Percentiles rank a stretch among this genome's conserved stretches.
These are phyloP conservation scores for Rotaria magnacalcarata DNA, from an alignment of 2,888 invertebrate species.

Conservation along the genomic window DNA sequence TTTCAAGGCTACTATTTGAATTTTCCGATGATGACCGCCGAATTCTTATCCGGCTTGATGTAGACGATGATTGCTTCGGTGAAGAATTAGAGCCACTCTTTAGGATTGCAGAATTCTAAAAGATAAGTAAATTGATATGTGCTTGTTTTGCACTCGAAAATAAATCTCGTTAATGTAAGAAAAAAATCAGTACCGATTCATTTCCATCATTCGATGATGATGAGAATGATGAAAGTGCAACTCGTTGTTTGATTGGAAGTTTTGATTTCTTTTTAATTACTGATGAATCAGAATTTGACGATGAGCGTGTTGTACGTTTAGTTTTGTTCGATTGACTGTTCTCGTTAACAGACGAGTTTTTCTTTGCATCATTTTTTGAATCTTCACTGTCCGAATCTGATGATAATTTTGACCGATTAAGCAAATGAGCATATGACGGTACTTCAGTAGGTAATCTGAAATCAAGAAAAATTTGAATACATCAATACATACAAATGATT, in stretches of 20 bases:
- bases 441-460: background rate
- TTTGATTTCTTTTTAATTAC: background rate
- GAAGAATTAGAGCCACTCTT: background rate
- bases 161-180: too few species aligned
- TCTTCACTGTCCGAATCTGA: background rate
- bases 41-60: background rate
- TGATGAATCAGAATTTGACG: background rate
- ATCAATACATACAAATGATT: background rate
- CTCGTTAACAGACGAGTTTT: background rate
- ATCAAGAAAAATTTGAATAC: background rate
- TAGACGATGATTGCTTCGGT: background rate
- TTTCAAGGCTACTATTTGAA: background rate
- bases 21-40: background rate
- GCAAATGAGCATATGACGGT: background rate
- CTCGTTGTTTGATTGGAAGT: background rate
- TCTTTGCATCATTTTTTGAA: background rate
- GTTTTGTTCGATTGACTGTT: background rate
- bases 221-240: background rate
- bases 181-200: background rate
- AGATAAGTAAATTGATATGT: too few species aligned
- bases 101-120: too few species aligned
- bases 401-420: background rate
- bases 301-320: background rate
- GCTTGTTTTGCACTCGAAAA: too few species aligned
- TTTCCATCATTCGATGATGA: background rate